Percentiles rank a stretch among this genome's conserved stretches.
Evolutionary conservation across 53 echinoderm and acorn worm species (phyloP).

Genomic region (Echinarachnius parma): DNA sequence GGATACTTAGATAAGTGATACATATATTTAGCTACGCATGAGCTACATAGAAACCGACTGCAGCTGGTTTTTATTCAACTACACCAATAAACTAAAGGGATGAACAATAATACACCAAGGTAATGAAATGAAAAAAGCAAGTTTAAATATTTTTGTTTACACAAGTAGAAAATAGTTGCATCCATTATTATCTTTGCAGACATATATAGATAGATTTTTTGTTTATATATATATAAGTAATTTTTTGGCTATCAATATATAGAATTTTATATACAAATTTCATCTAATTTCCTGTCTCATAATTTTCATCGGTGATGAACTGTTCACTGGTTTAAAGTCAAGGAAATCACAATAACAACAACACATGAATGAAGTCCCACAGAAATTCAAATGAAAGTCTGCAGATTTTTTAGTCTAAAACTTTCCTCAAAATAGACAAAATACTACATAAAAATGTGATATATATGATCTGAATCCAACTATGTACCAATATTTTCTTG

Average conservation of each 20-base stretch:
- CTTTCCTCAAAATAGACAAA: not conserved
- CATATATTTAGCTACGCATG: too few species aligned
- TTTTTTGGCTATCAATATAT: conserved; percentile 42
- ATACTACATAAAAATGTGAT: not conserved
- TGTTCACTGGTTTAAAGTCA: not conserved
- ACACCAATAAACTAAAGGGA: not conserved
- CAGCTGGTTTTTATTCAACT: conserved; percentile 1
- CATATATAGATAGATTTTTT: conserved; percentile 12
- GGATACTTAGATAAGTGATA: too few species aligned
- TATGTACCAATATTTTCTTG: too few species aligned
- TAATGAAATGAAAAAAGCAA: conserved; percentile 19
- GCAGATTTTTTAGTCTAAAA: too few species aligned
- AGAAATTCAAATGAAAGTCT: too few species aligned
- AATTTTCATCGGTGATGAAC: not conserved
- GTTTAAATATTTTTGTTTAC: conserved; percentile 33
- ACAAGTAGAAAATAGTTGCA: conserved; percentile 51
- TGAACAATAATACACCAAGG: conserved; percentile 1
- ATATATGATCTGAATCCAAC: not conserved
- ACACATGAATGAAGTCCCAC: not conserved
- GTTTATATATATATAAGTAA: too few species aligned
- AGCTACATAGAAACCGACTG: too few species aligned
- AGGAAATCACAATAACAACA: not conserved
- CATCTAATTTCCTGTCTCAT: conserved; percentile 2
- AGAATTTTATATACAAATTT: conserved; percentile 32
- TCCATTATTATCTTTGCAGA: conserved; percentile 20